Evolutionary conservation across 2,797 vertebrate species (phyloP).

Genomic region (Emydoidea blandingii): DNA sequence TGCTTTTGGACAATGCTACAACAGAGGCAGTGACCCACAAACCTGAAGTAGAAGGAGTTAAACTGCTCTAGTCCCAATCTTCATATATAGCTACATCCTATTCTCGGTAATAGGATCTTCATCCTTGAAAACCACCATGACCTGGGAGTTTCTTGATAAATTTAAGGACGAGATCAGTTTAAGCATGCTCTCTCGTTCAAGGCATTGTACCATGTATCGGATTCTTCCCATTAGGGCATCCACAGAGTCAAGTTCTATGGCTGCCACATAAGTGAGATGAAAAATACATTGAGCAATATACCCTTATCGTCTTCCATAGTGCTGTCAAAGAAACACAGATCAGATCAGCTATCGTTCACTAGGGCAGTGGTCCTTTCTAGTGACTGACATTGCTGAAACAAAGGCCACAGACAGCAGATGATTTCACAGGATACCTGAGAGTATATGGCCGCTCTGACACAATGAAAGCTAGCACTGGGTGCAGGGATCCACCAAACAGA

Average conservation of each 20-base stretch:
- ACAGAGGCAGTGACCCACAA: constrained; percentile 26
- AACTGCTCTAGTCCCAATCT: not conserved
- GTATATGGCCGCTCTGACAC: not conserved
- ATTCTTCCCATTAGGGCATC: not conserved
- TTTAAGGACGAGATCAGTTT: not conserved
- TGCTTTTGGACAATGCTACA: not conserved
- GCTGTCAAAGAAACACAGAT: too few species aligned
- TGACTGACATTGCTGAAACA: not conserved
- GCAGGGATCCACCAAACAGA: too few species aligned
- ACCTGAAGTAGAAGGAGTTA: not conserved
- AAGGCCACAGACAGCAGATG: not conserved
- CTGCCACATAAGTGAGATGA: accelerated
- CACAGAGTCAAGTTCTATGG: not conserved
- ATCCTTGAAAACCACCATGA: constrained; percentile 14
- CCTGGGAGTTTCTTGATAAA: not conserved
- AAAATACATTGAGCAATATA: not conserved
- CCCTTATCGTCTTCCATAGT: too few species aligned
- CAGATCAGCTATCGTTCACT: not conserved
- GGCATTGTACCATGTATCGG: not conserved
- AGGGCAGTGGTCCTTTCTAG: constrained; percentile 38
- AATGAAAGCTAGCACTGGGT: too few species aligned
- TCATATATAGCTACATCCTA: not conserved
- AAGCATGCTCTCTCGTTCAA: not conserved
- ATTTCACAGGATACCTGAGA: not conserved
- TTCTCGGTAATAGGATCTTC: not conserved